Percentiles rank a stretch among this genome's conserved stretches.
Evolutionary conservation across 2,113 vertebrate species (phyloP).

Genomic region (Chamaea fasciata): DNA sequence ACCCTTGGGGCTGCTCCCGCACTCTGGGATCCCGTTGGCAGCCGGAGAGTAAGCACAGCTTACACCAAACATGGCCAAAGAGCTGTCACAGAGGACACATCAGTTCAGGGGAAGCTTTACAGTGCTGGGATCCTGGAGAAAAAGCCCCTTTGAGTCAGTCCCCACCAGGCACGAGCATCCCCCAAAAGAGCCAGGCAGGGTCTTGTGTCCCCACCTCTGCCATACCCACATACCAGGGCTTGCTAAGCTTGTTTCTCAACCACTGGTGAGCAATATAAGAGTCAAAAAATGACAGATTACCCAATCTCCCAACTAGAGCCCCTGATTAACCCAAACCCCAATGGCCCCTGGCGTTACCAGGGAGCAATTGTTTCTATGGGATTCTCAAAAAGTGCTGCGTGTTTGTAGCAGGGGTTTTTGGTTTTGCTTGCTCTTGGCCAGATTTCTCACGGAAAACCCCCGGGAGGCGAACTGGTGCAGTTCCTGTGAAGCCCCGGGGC

Average conservation of each 20-base stretch:
- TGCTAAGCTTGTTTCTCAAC: not conserved
- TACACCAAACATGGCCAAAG: not conserved
- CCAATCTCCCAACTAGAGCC: not conserved
- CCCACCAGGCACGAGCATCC: fast-evolving
- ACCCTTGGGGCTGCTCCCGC: not conserved
- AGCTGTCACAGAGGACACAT: fast-evolving
- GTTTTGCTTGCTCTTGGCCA: not conserved
- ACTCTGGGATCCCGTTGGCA: not conserved
- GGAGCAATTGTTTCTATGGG: not conserved
- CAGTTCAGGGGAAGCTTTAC: not conserved
- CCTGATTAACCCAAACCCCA: not conserved
- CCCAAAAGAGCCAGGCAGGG: not conserved
- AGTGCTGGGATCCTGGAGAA: not conserved
- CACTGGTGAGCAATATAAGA: not conserved
- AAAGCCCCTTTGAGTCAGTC: not conserved
- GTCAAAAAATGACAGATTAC: not conserved
- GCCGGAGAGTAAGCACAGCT: not conserved
- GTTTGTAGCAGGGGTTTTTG: not conserved
- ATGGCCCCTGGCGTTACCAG: not conserved
- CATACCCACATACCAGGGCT: not conserved
- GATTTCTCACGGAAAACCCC: not conserved
- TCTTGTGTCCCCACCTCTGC: not conserved
- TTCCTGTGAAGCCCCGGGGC: not conserved
- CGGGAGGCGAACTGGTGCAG: fast-evolving
- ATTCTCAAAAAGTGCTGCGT: not conserved